Conservation (phyloP, 2,113 vertebrate genomes). For the Gopherus flavomarginatus region DNA sequence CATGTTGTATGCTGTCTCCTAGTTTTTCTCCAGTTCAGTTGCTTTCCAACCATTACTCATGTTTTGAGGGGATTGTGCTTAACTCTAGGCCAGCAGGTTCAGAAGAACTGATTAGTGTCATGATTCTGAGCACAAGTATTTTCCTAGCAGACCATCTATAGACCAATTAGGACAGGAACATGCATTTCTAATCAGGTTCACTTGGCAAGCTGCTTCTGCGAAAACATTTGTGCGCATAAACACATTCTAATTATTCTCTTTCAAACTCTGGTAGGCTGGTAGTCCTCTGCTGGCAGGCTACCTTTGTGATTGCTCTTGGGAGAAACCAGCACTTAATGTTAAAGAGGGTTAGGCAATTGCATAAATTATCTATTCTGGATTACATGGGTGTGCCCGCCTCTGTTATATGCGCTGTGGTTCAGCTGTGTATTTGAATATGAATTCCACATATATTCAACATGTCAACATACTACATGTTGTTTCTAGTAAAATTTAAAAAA, state of each 20-base stretch:
- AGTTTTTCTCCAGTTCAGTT: background rate
- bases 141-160: background rate
- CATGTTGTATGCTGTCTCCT: background rate
- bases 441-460: background rate
- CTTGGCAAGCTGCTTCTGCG: background rate
- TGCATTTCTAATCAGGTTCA: background rate
- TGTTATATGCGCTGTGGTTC: background rate
- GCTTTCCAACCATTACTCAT: background rate
- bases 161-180: background rate
- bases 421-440: background rate
- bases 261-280: background rate
- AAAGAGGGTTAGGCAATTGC: background rate
- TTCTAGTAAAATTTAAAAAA: background rate
- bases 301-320: background rate
- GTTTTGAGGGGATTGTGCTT: background rate
- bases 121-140: background rate
- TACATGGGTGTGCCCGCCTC: background rate
- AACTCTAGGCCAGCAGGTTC: background rate
- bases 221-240: background rate
- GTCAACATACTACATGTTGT: background rate
- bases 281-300: background rate
- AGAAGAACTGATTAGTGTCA: background rate
- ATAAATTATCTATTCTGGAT: background rate
- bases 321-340: background rate
- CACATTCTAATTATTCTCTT: background rate